Base-by-base conservation (phyloP, 2,113 vertebrate species). In the Etheostoma spectabile region DNA sequence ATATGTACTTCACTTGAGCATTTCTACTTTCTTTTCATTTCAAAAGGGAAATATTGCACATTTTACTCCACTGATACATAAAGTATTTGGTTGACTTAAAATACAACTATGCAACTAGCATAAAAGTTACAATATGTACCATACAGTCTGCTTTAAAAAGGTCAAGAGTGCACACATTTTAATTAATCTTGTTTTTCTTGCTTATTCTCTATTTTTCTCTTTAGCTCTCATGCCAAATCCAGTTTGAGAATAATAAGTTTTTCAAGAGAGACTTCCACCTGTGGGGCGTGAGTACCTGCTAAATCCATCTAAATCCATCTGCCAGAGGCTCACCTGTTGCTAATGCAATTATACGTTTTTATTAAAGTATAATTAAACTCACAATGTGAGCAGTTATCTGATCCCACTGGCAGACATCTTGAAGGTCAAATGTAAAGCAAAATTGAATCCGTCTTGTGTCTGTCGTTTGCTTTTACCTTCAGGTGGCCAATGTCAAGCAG, bases 251-350 rank as follows among this genome's bases (percentile, higher is more conserved):
- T 10, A 90, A 95, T 66, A 97, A 96, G 89, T 81, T 97, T 49
- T 99, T 99, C 93, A 96, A 95, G 84, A 95, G 93, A 56, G 95
- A 97, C 56, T 92, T 98, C 89, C 95, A 97, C 82, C 94, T 99
- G 57, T 99, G 98, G 97, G 98, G 97, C 94, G 98, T 99, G 94
- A 97, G 96, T 95, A 73, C 3, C 15, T 24, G 46, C 4, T 48
- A 0, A n/a, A 52, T 11, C 18, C 2, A 1, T 48, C 35, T 38
- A 8, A 14, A 70, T 3, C 19, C 4, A 22, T 24, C 42, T 18
- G 14, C 3, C 63, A 46, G 7, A 1, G 11, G 10, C 38, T 42
- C 38, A 42, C 38, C 10, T 42, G 38, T 42, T 42, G 38, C 38
- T 11, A 42, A 42, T 42, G 38, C 38, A 11, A 42, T 42, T 42